These are phyloP conservation scores for Leuciscus waleckii DNA, from an alignment of 2,797 vertebrate species.

Conservation along the genomic window DNA sequence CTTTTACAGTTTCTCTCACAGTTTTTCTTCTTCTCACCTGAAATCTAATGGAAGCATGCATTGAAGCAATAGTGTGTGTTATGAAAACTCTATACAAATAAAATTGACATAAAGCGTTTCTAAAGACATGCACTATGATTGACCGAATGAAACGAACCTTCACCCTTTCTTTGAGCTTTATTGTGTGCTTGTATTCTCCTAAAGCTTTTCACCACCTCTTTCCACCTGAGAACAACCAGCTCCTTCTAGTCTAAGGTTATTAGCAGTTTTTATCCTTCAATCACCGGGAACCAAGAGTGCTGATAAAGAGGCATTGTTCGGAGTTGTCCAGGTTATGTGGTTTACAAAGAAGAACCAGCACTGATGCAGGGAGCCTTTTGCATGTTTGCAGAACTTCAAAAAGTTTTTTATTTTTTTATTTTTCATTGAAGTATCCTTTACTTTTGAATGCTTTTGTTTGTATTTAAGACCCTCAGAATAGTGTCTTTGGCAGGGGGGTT, in stretches of 20 bases:
- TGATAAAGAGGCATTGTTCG: conserved; percentile 12
- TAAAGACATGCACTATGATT: not conserved
- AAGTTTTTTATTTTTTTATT: not conserved
- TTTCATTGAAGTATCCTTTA: not conserved
- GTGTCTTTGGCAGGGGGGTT: conserved; percentile 24
- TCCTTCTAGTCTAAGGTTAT: conserved; percentile 13
- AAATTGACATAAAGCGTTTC: not conserved
- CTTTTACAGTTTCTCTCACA: conserved; percentile 4
- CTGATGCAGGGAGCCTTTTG: not conserved
- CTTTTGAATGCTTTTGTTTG: not conserved
- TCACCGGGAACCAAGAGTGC: not conserved
- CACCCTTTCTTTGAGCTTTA: not conserved
- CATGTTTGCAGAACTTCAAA: not conserved
- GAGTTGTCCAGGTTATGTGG: not conserved
- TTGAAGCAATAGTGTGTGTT: not conserved
- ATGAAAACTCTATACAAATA: not conserved
- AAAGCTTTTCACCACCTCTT: not conserved
- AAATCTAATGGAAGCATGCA: not conserved
- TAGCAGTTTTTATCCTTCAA: not conserved
- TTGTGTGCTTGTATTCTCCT: not conserved
- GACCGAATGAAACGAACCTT: not conserved
- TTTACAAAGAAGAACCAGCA: not conserved
- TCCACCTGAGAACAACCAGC: conserved; percentile 1
- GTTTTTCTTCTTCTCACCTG: not conserved
- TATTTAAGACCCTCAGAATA: not conserved